Conservation (phyloP, 1,140 invertebrate genomes). For the Neuroterus valhalla region DNA sequence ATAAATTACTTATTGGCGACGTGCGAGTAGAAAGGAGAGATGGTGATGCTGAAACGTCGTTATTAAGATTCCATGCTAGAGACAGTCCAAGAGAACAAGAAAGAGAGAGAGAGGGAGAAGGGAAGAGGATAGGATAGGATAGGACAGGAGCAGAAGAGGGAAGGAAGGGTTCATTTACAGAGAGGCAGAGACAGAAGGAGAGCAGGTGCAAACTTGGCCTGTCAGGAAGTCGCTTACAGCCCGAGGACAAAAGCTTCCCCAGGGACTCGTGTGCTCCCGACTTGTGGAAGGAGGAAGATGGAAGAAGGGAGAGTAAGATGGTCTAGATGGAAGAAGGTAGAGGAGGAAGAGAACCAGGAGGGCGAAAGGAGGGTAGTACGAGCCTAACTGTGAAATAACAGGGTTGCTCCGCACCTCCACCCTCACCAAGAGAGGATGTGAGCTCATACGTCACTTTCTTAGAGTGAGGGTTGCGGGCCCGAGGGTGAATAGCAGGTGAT, state of each 20-base stretch:
- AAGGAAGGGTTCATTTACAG: slow-evolving; percentile 32
- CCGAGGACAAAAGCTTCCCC: slow-evolving; percentile 74
- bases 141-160: neutral
- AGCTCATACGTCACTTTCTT: slow-evolving; percentile 70
- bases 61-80: slow-evolving; percentile 36
- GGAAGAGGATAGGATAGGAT: slow-evolving; percentile 33
- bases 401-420: slow-evolving; percentile 59
- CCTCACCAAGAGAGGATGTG: slow-evolving; percentile 58
- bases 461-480: slow-evolving; percentile 41
- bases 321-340: slow-evolving; percentile 61
- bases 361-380: slow-evolving; percentile 53
- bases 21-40: slow-evolving; percentile 42
- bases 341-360: slow-evolving; percentile 47
- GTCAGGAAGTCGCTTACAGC: slow-evolving; percentile 76
- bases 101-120: slow-evolving; percentile 36
- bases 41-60: slow-evolving; percentile 39
- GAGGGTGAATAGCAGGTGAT: slow-evolving; percentile 59
- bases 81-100: slow-evolving; percentile 37
- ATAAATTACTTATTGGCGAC: slow-evolving; percentile 62
- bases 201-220: slow-evolving; percentile 74
- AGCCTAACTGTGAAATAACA: slow-evolving; percentile 75
- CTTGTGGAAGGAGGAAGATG: slow-evolving; percentile 47
- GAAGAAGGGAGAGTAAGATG: slow-evolving; percentile 43
- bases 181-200: slow-evolving; percentile 64
- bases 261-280: slow-evolving; percentile 67